phyloP scores from a whole-genome alignment of 2,113 vertebrate species.

The Heterocephalus glaber region DNA sequence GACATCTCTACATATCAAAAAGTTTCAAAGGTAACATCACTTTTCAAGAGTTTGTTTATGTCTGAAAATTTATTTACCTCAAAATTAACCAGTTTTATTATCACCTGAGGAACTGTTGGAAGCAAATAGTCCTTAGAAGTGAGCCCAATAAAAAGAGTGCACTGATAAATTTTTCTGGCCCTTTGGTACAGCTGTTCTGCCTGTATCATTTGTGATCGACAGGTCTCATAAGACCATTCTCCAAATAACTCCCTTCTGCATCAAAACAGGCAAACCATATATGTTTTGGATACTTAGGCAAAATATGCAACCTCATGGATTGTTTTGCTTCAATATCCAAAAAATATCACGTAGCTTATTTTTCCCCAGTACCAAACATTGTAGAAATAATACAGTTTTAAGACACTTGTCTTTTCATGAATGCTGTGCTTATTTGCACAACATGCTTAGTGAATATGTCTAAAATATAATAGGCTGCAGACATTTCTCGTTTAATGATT shows the following conservation, averaged over 20 bases:
- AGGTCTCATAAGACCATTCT: background rate
- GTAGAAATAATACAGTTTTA: background rate
- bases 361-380: background rate
- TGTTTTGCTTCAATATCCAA: background rate
- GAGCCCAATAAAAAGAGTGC: background rate
- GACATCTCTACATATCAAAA: background rate
- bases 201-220: background rate
- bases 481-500: background rate
- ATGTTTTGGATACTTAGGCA: background rate
- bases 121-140: background rate
- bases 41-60: background rate
- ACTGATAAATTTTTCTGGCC: background rate
- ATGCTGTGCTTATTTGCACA: background rate
- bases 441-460: background rate
- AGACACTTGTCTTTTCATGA: background rate
- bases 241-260: background rate
- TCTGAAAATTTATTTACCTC: background rate
- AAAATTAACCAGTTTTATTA: background rate
- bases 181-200: background rate
- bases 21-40: background rate
- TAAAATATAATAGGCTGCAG: background rate
- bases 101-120: background rate
- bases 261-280: background rate
- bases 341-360: background rate
- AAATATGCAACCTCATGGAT: background rate